Base-by-base conservation (phyloP, 2,888 invertebrate species). In the Zootermopsis nevadensis region DNA sequence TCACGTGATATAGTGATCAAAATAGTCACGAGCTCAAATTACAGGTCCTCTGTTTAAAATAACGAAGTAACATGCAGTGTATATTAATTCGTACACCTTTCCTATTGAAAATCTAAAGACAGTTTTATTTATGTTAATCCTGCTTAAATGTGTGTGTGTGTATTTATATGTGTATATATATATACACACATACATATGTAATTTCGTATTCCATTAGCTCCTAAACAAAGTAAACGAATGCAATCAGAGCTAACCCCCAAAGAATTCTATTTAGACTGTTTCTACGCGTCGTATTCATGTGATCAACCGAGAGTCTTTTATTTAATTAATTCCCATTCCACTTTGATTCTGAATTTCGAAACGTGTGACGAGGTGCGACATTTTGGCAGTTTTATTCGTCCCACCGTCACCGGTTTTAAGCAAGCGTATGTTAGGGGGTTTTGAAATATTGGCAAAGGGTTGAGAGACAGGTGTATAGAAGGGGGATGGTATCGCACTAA, bases 321-420 rank as follows among this genome's bases (percentile, higher is more conserved):
- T 74, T 79, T 60, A 79, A 79, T 79, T 60, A 79, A 79, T 60
- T 79, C 33, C 79, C 2, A 53, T 79, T 79, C 53, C 79, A 79
- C 33, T 79, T 38, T 79, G 60, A 79, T 53, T 79, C n/a, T 60
- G 79, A 79, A 79, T 79, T 79, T 79, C 35, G 79, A 79, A 33
- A 27, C 79, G 1, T 24, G 53, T 79, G 53, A 79, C 35, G 60
- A 79, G 79, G 38, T 38, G 74, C 38, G 74, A 74, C 74, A 42
- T 74, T 74, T 38, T 74, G 74, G 38, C 74, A 74, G 38, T 74
- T 74, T n/a, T n/a, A 0, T n/a, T 4, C 38, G n/a, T 24, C 38
- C 74, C 0, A 8, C 74, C n/a, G 8, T 33, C 2, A 31, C 24
- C 10, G 24, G 15, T 74, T 31, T 74, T 38, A 74, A 74, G 22